These are phyloP conservation scores for Drosophila kikkawai DNA, from an alignment of 1,140 invertebrate genomes.

Conservation along the genomic window DNA sequence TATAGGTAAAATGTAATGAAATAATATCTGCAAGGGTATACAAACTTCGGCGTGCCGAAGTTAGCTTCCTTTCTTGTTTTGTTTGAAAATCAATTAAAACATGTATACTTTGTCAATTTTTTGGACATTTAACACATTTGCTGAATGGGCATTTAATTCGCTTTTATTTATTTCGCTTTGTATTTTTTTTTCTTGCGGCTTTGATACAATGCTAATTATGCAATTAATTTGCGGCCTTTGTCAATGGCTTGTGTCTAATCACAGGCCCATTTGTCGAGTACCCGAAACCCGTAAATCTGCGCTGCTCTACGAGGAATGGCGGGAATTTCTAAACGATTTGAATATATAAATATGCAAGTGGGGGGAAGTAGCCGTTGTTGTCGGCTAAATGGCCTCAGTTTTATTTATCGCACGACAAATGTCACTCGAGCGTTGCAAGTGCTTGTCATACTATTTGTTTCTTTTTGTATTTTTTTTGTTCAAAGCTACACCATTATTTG, in stretches of 20 bases:
- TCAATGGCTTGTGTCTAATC: constrained; percentile 56
- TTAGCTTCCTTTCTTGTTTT: no score
- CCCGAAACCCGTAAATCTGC: constrained; percentile 25
- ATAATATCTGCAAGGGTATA: no score
- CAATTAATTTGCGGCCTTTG: constrained; percentile 66
- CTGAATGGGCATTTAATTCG: constrained; percentile 2
- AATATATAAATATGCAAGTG: constrained; percentile 76
- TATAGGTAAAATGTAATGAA: no score
- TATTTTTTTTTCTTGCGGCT: neutral
- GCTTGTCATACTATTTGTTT: constrained; percentile 45
- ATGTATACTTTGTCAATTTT: constrained; percentile 6
- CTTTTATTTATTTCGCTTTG: constrained; percentile 1
- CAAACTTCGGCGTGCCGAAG: no score
- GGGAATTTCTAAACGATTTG: constrained; percentile 63
- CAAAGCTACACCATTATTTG: constrained; percentile 22
- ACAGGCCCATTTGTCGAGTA: constrained; percentile 38
- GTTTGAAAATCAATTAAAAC: constrained; percentile 28
- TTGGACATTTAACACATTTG: constrained; percentile 15
- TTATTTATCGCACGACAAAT: constrained; percentile 76
- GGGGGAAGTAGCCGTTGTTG: constrained; percentile 14
- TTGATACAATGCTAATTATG: constrained; percentile 59
- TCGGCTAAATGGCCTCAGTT: constrained; percentile 71
- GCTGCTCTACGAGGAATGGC: constrained; percentile 36
- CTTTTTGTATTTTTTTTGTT: constrained; percentile 1
- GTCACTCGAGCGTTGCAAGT: constrained; percentile 70